Evolutionary conservation across 2,113 vertebrate species (phyloP), one percentile per base, ranked within the genome.

Genomic region (Protomyctophum bolini): DNA sequence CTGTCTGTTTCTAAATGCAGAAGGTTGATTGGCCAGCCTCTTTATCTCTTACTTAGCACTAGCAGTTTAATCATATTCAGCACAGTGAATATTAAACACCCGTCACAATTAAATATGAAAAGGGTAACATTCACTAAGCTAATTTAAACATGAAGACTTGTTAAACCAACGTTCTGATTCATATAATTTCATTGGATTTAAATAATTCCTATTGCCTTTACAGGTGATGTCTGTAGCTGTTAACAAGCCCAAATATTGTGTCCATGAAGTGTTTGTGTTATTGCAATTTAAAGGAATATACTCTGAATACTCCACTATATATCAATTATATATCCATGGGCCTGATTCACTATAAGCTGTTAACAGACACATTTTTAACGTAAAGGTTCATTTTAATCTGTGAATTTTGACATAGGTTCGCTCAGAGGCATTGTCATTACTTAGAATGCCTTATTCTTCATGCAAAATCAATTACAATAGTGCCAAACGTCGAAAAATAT

Each of bases 51-150:
- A 52, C 48, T 64, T 63, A 70, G 69, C 66, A 69, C 62, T 63
- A 70, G 69, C 66, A 69, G 55, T 68, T 77, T 75, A 76, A 73
- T 78, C 41, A 61, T 58, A 93, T 92, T 93, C 92, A 95, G 90
- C 91, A 92, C 86, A 90, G 88, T 91, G 90, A 92, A 92, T 92
- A 94, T 84, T 93, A 93, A 92, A 94, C 90, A 93, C 88, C 88
- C 87, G 90, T 85, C 91, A 91, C 92, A 85, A 95, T 95, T 94
- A 95, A 95, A 94, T 93, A 95, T 93, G 91, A 94, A 95, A 95
- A 94, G 91, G 93, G 63, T 64, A 82, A 93, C 91, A 94, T 94
- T 95, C 91, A 91, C 93, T 91, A 92, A 94, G 92, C 93, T 93
- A 94, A 95, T 96, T 96, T 94, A 91, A 93, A 92, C 65, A 76